Evolutionary conservation across 2,113 vertebrate genomes (phyloP).

Genomic region (Ariopsis seemanni): DNA sequence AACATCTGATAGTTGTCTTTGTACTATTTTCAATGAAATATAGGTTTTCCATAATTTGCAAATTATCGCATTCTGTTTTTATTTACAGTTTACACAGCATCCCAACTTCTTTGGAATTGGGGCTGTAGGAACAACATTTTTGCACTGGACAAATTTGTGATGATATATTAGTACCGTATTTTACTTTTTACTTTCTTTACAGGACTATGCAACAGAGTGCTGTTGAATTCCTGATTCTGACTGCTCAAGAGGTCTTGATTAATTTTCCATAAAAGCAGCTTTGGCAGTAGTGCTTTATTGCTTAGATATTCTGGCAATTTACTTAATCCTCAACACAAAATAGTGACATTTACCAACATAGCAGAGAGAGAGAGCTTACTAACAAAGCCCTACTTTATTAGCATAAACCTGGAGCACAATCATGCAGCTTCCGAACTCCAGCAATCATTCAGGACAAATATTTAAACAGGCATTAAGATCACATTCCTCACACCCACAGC

Average conservation of each 20-base stretch:
- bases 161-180: neutral
- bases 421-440: conserved; percentile 3
- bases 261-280: too few species aligned
- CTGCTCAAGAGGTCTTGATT: neutral
- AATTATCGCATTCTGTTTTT: too few species aligned
- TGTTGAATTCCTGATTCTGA: neutral
- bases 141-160: neutral
- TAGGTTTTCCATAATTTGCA: too few species aligned
- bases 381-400: neutral
- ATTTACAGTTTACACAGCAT: too few species aligned
- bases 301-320: neutral
- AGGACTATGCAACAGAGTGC: neutral
- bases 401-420: conserved; percentile 3
- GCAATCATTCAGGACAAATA: conserved; percentile 19
- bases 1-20: too few species aligned
- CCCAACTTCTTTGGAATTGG: too few species aligned
- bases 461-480: conserved; percentile 15
- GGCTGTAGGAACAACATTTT: too few species aligned
- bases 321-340: neutral
- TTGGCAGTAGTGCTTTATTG: too few species aligned
- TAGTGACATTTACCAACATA: too few species aligned
- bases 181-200: neutral
- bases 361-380: neutral
- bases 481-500: neutral
- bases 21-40: too few species aligned